Base-by-base conservation (phyloP, 2,888 invertebrate species). In the Lasiommata megera region DNA sequence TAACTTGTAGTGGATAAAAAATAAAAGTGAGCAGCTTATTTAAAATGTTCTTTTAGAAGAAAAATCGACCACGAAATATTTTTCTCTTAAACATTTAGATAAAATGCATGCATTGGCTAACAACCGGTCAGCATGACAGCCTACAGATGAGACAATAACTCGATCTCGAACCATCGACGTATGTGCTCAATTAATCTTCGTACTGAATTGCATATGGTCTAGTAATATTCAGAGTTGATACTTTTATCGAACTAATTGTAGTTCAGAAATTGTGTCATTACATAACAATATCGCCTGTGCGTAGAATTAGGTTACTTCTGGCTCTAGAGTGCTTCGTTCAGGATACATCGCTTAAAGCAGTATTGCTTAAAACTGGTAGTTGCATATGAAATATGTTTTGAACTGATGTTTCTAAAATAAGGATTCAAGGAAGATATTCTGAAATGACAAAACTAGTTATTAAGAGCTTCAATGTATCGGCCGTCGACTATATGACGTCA, bases 111-210 rank as follows among this genome's bases (percentile, higher is more conserved):
- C 23, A 5, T 11, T n/a, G 7, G 6, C 12, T n/a, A 23, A 43
- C 43, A 28, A 43, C 23, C 23, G 6, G 23, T n/a, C 12, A 23
- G 23, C 23, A 28, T n/a, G 6, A n/a, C n/a, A 23, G 23, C 23
- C 23, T 28, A 43, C 23, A n/a, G 18, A 40, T 40, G 40, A 40
- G 18, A 40, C 40, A 40, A 40, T 40, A 40, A 40, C 18, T 40
- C 40, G 18, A 40, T 40, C 40, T 40, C n/a, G 18, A n/a, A 9
- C 40, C 9, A 17, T 11, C 17, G 40, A 40, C 18, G 17, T 18
- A 18, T 40, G 18, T 17, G 18, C 18, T 40, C 40, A 40, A 40
- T 40, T 17, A 40, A 18, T 40, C 40, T 40, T 40, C 40, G 8
- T 17, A 11, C 40, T 11, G 17, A 40, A 40, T 9, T 18, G 40